phyloP scores from a whole-genome alignment of 2,888 invertebrate species.

The Schizotus pectinicornis region DNA sequence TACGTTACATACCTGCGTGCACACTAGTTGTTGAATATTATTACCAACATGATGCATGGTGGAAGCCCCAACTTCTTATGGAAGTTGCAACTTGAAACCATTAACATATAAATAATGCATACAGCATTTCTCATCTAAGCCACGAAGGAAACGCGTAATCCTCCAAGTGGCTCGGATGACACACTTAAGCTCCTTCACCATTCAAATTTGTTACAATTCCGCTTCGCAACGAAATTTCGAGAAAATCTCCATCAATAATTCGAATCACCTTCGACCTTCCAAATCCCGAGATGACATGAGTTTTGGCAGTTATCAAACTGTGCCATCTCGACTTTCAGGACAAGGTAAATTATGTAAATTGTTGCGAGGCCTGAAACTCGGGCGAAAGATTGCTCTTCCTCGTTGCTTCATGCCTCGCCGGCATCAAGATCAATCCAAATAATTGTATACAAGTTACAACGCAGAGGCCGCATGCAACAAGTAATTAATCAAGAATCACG shows the following conservation, averaged over 20 bases:
- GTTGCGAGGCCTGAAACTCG: too few species aligned
- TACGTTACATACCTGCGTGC: constrained; percentile 11
- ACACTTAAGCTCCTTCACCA: constrained; percentile 7
- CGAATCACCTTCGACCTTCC: too few species aligned
- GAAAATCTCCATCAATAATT: too few species aligned
- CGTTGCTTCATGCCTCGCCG: too few species aligned
- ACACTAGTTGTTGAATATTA: constrained; percentile 11
- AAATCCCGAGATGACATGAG: too few species aligned
- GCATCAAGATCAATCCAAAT: constrained; percentile 19
- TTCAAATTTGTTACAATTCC: not conserved
- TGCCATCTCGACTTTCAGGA: too few species aligned
- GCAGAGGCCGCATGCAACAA: constrained; percentile 10
- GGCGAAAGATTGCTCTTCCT: too few species aligned
- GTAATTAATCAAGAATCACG: constrained; percentile 23
- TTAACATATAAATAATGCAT: constrained; percentile 28
- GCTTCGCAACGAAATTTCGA: too few species aligned
- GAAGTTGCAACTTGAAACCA: constrained; percentile 19
- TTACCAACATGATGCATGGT: constrained; percentile 16
- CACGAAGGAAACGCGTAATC: constrained; percentile 2
- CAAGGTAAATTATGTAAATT: too few species aligned
- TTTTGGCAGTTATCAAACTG: too few species aligned
- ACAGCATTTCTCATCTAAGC: constrained; percentile 20
- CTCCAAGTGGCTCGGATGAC: constrained; percentile 11
- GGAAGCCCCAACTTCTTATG: not conserved
- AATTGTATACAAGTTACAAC: constrained; percentile 21